These are phyloP conservation scores for Clupea harengus DNA, from an alignment of 2,113 vertebrate genomes.

Conservation along the genomic window DNA sequence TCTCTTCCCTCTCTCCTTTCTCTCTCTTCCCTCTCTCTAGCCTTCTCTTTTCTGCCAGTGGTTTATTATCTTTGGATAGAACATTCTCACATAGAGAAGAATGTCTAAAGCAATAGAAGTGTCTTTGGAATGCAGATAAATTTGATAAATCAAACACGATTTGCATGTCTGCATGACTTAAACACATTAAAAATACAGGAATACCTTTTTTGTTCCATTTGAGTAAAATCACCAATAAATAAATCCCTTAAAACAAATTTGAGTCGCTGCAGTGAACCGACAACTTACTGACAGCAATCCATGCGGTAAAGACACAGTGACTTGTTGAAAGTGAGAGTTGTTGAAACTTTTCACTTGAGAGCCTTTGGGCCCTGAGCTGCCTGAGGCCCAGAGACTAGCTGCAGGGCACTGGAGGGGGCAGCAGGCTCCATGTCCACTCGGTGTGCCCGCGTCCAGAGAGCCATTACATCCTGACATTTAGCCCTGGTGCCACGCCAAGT, in stretches of 20 bases:
- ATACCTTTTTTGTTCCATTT: background rate
- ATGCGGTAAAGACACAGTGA: background rate
- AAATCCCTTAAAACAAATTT: background rate
- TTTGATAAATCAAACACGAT: background rate
- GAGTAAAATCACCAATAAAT: background rate
- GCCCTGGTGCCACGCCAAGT: slow-evolving; percentile 73
- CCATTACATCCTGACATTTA: slow-evolving; percentile 78
- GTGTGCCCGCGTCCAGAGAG: slow-evolving; percentile 72
- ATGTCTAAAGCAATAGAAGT: background rate
- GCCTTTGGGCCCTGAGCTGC: slow-evolving; percentile 49
- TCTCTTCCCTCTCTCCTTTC: background rate
- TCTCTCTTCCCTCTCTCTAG: background rate
- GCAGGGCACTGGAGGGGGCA: slow-evolving; percentile 73
- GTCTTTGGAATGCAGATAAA: background rate
- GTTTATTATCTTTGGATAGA: background rate
- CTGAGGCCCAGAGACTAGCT: slow-evolving; percentile 68
- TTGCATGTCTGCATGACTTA: background rate
- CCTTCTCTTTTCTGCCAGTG: background rate
- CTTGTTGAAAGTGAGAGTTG: slow-evolving; percentile 45
- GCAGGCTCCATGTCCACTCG: slow-evolving; percentile 66
- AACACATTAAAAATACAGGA: background rate
- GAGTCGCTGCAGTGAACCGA: background rate
- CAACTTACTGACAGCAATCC: background rate
- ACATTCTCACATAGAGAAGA: background rate
- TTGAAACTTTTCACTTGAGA: slow-evolving; percentile 55